These are phyloP conservation scores for Calypte anna DNA, from an alignment of 2,113 vertebrate genomes.

Conservation along the genomic window DNA sequence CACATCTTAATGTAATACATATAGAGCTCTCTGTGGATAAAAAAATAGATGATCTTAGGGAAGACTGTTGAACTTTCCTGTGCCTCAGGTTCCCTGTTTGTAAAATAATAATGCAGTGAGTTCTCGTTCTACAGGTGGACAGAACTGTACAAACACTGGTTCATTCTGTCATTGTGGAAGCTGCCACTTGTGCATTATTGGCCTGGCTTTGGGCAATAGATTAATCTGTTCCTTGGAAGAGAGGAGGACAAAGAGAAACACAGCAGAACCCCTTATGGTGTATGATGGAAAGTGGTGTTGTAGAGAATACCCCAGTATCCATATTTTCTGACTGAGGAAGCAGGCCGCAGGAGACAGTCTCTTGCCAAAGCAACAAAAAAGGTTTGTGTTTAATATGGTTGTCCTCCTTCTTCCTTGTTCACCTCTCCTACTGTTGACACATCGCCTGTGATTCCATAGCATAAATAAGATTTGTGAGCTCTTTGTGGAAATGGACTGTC, in stretches of 20 bases:
- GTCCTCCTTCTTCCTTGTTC: not conserved
- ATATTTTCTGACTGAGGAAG: not conserved
- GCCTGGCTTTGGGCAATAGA: not conserved
- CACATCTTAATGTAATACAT: not conserved
- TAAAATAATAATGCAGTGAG: not conserved
- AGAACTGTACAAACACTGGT: not conserved
- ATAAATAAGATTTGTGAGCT: slow-evolving; percentile 42
- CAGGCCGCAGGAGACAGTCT: not conserved
- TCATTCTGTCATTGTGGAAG: not conserved
- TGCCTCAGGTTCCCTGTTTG: not conserved
- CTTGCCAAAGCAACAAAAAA: not conserved
- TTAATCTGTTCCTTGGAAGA: not conserved
- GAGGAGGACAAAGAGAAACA: not conserved
- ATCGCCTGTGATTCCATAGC: not conserved
- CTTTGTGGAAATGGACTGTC: slow-evolving; percentile 10
- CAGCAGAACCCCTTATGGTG: not conserved
- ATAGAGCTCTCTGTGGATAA: not conserved
- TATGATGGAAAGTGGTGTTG: not conserved
- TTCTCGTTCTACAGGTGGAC: not conserved
- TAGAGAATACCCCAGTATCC: not conserved
- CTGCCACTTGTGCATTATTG: not conserved
- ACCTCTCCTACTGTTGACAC: not conserved
- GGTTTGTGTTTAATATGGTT: not conserved
- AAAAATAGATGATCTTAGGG: not conserved
- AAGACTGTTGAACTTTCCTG: not conserved